phyloP scores from a whole-genome alignment of 30 jellyfish, hydroid and myxozoan genomes.

The Chironex yamaguchii region DNA sequence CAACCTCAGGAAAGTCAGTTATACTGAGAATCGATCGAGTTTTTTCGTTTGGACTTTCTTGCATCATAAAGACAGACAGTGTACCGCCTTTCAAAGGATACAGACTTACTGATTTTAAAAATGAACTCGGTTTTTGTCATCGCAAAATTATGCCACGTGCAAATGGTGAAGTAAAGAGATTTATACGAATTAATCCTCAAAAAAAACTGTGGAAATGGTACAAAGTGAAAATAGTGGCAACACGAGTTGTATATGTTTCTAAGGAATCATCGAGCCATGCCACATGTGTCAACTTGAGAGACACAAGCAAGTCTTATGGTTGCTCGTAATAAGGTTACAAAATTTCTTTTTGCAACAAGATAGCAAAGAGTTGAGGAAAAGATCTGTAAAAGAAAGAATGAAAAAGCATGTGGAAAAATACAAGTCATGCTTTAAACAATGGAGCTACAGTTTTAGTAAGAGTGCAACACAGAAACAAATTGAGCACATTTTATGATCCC shows the following conservation, averaged over 20 bases:
- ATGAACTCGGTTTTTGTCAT: constrained; percentile 16
- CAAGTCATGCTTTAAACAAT: too few species aligned
- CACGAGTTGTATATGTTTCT: neutral
- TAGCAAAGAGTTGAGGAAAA: too few species aligned
- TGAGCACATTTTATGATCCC: too few species aligned
- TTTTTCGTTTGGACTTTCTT: too few species aligned
- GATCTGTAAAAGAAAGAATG: too few species aligned
- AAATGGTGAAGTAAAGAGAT: constrained; percentile 43
- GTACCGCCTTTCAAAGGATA: constrained; percentile 58
- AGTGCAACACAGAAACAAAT: too few species aligned
- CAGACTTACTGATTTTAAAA: neutral
- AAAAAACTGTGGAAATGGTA: too few species aligned
- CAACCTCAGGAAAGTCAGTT: constrained; percentile 4
- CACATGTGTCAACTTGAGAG: constrained; percentile 10
- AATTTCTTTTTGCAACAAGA: too few species aligned
- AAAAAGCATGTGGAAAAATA: too few species aligned
- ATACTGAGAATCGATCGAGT: neutral
- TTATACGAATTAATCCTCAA: constrained; percentile 42
- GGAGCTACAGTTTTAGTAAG: too few species aligned
- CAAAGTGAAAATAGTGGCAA: too few species aligned
- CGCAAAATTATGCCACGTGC: constrained; percentile 46
- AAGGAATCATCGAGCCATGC: constrained; percentile 13
- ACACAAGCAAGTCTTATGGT: constrained; percentile 20
- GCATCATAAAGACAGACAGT: constrained; percentile 45
- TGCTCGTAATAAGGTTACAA: neutral